Base-by-base conservation (phyloP, 1,140 invertebrate species). In the Bombyx mandarina region DNA sequence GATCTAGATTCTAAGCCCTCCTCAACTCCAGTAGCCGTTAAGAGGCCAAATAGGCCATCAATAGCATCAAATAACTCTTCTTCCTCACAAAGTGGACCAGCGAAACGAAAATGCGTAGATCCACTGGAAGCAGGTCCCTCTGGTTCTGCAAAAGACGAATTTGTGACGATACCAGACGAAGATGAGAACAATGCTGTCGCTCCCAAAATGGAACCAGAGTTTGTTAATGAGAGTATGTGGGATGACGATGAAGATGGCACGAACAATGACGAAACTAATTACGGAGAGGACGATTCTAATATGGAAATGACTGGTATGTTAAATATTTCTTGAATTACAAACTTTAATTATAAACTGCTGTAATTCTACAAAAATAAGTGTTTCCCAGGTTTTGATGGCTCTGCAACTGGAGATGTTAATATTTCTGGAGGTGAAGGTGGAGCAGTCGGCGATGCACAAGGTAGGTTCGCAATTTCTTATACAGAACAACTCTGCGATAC, bases 171-270 rank as follows among this genome's bases (percentile, higher is more conserved):
- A 82, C 86, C 86, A 1, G 88, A 89, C 63, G 87, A 89, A 69
- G 86, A 89, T 67, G 86, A 89, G 75, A 85, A 88, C 53, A 82
- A 87, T 62, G 84, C 86, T 55, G 85, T 88, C 56, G 87, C 85
- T 73, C 88, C 88, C 35, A 89, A 89, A 86, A 88, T 88, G 84
- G 88, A 89, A 89, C 88, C 88, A 9, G 85, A 89, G 82, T 89
- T 88, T 77, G 86, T 87, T 62, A 87, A 88, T 56, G 87, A 88
- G 78, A 83, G 80, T 65, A 79, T 88, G 76, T 89, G 88, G 88
- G 88, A 89, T 67, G 88, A 89, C 65, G 88, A 89, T 65, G 88
- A 89, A 54, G 88, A 88, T 66, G 88, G 86, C 65, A 75, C 88
- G 43, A 89, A 89, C 65, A 89, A 89, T 69, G 86, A 89, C 66